Base-by-base conservation (phyloP, 1,140 invertebrate genomes). In the Drosophila hydei region DNA sequence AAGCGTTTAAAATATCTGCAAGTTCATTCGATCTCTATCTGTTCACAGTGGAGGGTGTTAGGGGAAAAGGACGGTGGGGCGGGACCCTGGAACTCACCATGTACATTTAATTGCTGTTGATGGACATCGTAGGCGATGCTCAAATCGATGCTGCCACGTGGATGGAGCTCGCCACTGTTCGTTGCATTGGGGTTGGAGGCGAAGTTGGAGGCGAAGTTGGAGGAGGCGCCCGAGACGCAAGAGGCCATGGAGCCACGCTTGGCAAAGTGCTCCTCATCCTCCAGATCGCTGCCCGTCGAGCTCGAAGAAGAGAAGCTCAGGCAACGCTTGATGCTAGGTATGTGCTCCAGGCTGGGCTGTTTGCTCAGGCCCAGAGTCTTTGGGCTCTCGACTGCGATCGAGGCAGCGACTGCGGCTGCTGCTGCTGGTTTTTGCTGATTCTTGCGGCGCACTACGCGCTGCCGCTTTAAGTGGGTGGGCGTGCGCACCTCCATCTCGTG, bases 401-500 rank as follows among this genome's bases (percentile, higher is more conserved):
- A 30, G 27, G 27, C 27, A 11, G 7, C 6, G 14, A 14, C 23
- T 36, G 30, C 4, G 38, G 67, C 14, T 23, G 67, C 40, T 51
- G 21, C 14, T 42, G 12, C 16, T 4, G 56, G 51, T 42, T 74
- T 79, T 11, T 89, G 84, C 9, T 73, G 74, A 51, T 91, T 90
- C 72, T 91, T 92, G 19, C 91, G 79, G 7, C 91, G 75, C 47
- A 92, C 91, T 14, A 90, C 91, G 12, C 89, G 79, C 70, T 92
- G 91, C 2, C 91, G 71, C 51, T 91, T 90, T 18, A 92, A 60
- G 61, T 92, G 90, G 6, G 77, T 84, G 14, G 90, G 90, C 0
- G 90, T 91, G 9, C 89, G 84, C 43, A 91, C 90, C 64, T 91
- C 90, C 90, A 91, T 91, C 43, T 91, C 90, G 18, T 91, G 90